Conservation (phyloP, 2,797 vertebrate species). For the Peromyscus attwateri region DNA sequence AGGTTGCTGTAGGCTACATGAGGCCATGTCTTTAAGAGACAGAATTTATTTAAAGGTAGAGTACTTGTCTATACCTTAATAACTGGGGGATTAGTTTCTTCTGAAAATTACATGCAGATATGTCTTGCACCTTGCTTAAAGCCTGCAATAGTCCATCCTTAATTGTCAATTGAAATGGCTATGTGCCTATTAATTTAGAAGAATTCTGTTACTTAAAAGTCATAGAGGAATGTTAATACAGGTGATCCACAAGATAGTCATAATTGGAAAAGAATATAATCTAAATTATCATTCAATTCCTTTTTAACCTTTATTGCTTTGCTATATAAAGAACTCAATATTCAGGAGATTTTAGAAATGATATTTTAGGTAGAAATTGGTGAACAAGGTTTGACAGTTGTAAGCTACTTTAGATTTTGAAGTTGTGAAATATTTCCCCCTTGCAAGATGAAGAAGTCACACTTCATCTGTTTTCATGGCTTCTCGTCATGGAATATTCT, state of each 20-base stretch:
- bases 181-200: background rate
- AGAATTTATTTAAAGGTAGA: slow-evolving; percentile 7
- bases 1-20: background rate
- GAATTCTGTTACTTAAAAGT: slow-evolving; percentile 57
- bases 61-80: slow-evolving; percentile 43
- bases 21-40: background rate
- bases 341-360: slow-evolving; percentile 42
- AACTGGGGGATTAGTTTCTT: slow-evolving; percentile 11
- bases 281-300: slow-evolving; percentile 43
- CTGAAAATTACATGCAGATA: background rate
- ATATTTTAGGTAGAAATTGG: slow-evolving; percentile 54
- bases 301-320: slow-evolving; percentile 54
- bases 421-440: slow-evolving; percentile 10
- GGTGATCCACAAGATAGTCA: background rate
- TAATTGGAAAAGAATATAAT: background rate
- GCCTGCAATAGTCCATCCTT: background rate
- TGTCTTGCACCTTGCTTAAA: slow-evolving; percentile 9
- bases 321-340: background rate
- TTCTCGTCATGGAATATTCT: slow-evolving; percentile 42
- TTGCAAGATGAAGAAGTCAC: slow-evolving; percentile 54
- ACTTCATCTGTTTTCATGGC: slow-evolving; percentile 47
- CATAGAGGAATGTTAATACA: slow-evolving; percentile 39
- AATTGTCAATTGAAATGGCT: slow-evolving; percentile 5
- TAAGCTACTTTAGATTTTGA: slow-evolving; percentile 33
- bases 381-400: slow-evolving; percentile 1